phyloP scores from a whole-genome alignment of 23 tunicate species.

The Styela clava region DNA sequence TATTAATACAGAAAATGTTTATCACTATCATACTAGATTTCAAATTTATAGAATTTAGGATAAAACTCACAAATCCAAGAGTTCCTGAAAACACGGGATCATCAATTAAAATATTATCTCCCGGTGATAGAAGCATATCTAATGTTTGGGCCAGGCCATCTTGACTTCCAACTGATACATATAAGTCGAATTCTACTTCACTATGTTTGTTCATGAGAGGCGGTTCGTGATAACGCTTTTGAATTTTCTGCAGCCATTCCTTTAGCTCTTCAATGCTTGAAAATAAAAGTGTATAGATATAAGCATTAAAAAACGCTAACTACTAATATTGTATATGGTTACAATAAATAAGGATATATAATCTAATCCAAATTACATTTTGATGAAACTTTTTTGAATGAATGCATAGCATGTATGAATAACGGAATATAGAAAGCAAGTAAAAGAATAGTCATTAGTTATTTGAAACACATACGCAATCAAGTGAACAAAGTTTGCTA shows the following conservation, averaged over 20 bases:
- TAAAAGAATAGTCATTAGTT: too few species aligned
- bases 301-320: too few species aligned
- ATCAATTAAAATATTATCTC: constrained; percentile 73
- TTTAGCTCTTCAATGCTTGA: constrained; percentile 34
- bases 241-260: constrained; percentile 50
- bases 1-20: not conserved
- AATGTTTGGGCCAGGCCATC: constrained; percentile 75
- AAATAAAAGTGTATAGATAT: not conserved
- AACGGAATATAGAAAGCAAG: too few species aligned
- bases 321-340: too few species aligned
- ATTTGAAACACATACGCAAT: too few species aligned
- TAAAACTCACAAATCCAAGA: constrained; percentile 47
- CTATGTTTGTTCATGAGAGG: constrained; percentile 51
- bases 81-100: constrained; percentile 89
- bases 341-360: too few species aligned
- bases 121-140: constrained; percentile 60
- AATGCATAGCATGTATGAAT: too few species aligned
- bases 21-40: not conserved
- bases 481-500: too few species aligned
- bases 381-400: too few species aligned
- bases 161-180: constrained; percentile 74
- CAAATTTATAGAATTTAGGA: not conserved
- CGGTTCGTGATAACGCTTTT: constrained; percentile 58
- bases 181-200: constrained; percentile 24
- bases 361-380: too few species aligned